Evolutionary conservation across 2,888 invertebrate species (phyloP), one percentile per base, ranked within the genome.

Genomic region (Peribatodes rhomboidaria): DNA sequence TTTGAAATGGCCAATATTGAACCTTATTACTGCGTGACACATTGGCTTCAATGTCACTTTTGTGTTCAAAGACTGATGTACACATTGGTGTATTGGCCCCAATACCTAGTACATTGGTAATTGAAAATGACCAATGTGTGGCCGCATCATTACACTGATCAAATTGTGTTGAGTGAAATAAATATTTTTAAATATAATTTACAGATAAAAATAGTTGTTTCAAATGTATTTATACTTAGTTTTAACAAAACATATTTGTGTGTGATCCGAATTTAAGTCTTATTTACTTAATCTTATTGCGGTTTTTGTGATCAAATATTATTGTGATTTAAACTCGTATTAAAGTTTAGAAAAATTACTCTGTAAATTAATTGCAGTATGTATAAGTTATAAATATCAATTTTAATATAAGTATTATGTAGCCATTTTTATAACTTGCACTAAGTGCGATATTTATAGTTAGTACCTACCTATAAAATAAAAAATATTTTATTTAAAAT

Each of bases 301-400:
- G 55, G 31, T 67, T 67, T 61, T 67, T 71, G 72, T 70, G 74
- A 73, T 67, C 18, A 72, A 70, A 63, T 44, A 64, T n/a, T 61
- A 75, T 70, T 78, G 79, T 79, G 79, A 79, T 79, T 70, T 65
- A 67, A 11, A 39, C 14, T 67, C 66, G 16, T 67, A 46, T 60
- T 31, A 2, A 27, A 27, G 6, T 27, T 4, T 62, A 31, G 14
- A 31, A 14, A 10, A 14, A 46, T 22, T 46, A 13, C n/a, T 46
- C n/a, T 46, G 22, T 46, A 27, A 3, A 22, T 46, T 46, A 27
- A 27, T 27, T 27, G 27, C 6, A 27, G 27, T 27, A 27, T 27
- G 27, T 27, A 27, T 27, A 27, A 27, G 14, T 42, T 16, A 42
- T 42, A 41, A 13, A 13, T 22, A 2, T 44, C 20, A 44, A 18